Conservation (phyloP, 2,113 vertebrate species). For the Tupaia tana region DNA sequence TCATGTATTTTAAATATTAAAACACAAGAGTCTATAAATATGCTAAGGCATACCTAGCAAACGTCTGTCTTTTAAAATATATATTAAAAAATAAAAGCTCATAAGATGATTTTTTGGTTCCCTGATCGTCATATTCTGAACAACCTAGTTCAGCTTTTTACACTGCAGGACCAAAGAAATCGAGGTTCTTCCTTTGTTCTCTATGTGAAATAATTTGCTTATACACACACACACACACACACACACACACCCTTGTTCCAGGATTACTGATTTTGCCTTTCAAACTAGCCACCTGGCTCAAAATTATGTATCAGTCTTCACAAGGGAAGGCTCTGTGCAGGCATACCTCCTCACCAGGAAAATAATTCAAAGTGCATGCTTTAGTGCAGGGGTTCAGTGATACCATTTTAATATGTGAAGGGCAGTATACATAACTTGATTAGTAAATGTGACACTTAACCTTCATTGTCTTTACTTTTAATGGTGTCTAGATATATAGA, state of each 20-base stretch:
- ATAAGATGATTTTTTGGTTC: neutral
- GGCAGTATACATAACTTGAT: neutral
- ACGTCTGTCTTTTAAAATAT: neutral
- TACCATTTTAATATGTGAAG: neutral
- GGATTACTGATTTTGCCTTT: neutral
- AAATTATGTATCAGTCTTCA: conserved; percentile 1
- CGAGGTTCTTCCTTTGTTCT: neutral
- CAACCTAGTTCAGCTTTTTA: neutral
- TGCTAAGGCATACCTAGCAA: neutral
- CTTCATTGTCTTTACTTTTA: neutral
- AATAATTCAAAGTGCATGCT: neutral
- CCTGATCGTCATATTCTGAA: neutral
- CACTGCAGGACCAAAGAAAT: neutral
- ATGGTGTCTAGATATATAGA: neutral
- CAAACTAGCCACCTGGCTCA: neutral
- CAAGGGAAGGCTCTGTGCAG: neutral
- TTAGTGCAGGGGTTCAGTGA: neutral
- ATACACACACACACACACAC: neutral
- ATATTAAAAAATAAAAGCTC: neutral
- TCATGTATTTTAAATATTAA: neutral
- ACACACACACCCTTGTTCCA: neutral
- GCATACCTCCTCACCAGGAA: neutral
- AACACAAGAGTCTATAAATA: neutral
- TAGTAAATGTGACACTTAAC: neutral
- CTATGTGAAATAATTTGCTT: neutral